Conservation (phyloP, 1,140 invertebrate genomes). For the Caenorhabditis inopinata region DNA sequence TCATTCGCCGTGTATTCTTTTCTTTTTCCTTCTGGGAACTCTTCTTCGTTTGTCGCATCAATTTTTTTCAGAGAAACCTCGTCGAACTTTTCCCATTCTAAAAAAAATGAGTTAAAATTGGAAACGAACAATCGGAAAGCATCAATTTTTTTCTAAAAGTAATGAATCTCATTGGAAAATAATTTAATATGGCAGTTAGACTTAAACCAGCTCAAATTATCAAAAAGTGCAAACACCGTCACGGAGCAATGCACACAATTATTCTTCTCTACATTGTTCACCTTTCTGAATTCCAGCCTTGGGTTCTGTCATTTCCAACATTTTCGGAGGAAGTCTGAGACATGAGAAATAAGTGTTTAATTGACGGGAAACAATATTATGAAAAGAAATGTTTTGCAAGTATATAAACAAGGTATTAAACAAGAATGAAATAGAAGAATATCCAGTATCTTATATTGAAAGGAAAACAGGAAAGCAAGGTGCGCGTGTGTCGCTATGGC, state of each 20-base stretch:
- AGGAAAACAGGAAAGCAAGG: neutral
- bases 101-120: neutral
- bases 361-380: neutral
- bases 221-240: neutral
- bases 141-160: too few relatives aligned
- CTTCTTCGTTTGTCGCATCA: neutral
- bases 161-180: too few relatives aligned
- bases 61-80: neutral
- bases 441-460: neutral
- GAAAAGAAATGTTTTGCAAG: neutral
- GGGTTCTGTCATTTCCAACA: neutral
- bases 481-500: slow-evolving; percentile 7
- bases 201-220: too few relatives aligned
- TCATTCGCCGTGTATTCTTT: neutral
- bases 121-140: too few relatives aligned
- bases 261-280: neutral
- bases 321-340: too few relatives aligned
- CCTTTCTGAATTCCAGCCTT: neutral
- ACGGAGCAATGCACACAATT: neutral
- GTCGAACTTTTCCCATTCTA: slow-evolving; percentile 27
- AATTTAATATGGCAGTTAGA: too few relatives aligned
- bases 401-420: too few relatives aligned
- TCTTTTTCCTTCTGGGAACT: neutral
- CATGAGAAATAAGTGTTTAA: too few relatives aligned
- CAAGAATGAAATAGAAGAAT: too few relatives aligned